Conservation (phyloP, 2,113 vertebrate species). For the Miniopterus natalensis region DNA sequence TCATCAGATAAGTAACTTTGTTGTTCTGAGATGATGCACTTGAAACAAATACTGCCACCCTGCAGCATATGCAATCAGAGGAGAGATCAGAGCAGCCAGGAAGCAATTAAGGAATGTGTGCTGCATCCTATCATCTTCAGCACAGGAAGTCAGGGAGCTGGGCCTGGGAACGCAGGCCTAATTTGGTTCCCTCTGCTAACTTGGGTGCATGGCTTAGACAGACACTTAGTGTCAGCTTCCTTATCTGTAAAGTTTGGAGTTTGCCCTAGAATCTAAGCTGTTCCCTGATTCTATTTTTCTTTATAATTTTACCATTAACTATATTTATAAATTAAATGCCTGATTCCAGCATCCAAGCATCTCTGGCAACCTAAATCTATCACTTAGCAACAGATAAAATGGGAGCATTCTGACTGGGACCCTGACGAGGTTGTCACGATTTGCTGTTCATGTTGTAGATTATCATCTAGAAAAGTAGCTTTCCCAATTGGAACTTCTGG, state of each 20-base stretch:
- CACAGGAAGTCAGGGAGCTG: not conserved
- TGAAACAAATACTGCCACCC: not conserved
- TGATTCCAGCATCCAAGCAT: not conserved
- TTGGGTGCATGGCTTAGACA: not conserved
- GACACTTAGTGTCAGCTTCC: not conserved
- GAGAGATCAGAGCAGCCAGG: not conserved
- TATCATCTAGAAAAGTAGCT: not conserved
- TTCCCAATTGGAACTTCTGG: not conserved
- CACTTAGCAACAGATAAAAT: not conserved
- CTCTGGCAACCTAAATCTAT: slow-evolving; percentile 28
- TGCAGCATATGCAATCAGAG: not conserved
- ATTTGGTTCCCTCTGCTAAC: not conserved
- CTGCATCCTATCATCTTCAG: not conserved
- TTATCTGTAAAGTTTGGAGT: not conserved
- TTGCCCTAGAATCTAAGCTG: not conserved
- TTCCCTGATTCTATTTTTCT: not conserved
- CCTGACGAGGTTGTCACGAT: not conserved
- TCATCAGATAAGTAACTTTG: slow-evolving; percentile 17
- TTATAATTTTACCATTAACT: slow-evolving; percentile 16
- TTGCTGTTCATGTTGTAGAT: not conserved
- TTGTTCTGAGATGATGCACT: not conserved
- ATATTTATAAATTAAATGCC: slow-evolving; percentile 30
- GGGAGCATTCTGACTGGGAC: not conserved
- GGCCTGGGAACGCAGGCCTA: not conserved
- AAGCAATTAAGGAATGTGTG: not conserved